Evolutionary conservation across 2,113 vertebrate species (phyloP).

Genomic region (Laterallus jamaicensis): DNA sequence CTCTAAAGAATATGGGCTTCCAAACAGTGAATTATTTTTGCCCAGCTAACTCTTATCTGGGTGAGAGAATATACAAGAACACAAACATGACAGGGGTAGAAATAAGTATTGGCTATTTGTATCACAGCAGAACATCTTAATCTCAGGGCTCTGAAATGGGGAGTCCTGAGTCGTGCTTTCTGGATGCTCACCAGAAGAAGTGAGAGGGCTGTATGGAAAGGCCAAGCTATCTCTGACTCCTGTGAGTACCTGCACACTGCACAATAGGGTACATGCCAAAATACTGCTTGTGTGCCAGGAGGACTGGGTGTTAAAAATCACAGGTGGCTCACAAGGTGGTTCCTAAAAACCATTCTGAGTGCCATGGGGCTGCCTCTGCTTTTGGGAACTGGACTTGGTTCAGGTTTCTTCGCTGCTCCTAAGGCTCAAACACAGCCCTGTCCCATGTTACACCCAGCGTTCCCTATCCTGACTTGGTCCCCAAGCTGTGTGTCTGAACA

Average conservation of each 20-base stretch:
- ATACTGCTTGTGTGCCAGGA: not conserved
- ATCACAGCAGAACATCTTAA: not conserved
- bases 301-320: not conserved
- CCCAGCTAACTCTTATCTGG: not conserved
- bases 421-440: not conserved
- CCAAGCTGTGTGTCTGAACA: not conserved
- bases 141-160: not conserved
- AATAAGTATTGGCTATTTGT: not conserved
- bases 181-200: not conserved
- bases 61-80: not conserved
- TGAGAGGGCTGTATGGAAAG: not conserved
- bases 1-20: not conserved
- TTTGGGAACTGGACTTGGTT: not conserved
- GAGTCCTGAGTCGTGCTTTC: not conserved
- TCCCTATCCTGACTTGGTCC: not conserved
- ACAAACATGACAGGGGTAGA: not conserved
- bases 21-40: not conserved
- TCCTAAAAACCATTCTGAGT: not conserved
- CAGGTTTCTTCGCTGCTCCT: not conserved
- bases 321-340: not conserved
- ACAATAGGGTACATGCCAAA: not conserved
- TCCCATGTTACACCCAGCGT: rapidly evolving
- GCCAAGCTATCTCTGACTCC: not conserved
- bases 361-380: not conserved
- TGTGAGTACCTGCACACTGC: not conserved